Base-by-base conservation (phyloP, 2,113 vertebrate species). In the Ammodramus savannarum region DNA sequence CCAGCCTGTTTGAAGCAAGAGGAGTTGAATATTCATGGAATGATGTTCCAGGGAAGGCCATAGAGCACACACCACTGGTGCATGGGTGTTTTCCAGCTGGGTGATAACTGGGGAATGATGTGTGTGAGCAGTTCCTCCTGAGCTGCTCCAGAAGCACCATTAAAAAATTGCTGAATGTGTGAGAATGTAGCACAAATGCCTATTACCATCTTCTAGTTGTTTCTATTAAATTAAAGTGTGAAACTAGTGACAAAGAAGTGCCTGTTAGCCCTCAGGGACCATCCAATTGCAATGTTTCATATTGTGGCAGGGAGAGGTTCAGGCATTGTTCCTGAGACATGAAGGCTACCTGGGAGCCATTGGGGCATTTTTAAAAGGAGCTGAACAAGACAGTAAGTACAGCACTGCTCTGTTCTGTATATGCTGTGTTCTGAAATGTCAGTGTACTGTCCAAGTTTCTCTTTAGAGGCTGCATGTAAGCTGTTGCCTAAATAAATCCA, bases 261-360 rank as follows among this genome's bases (percentile, higher is more conserved):
- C 89, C 3, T 93, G 13, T 72, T 93, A 96, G 94, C 95, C 73
- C 52, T 73, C 85, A 89, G 96, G 94, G 96, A 96, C 91, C 95
- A 92, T 91, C 96, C 91, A 61, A 96, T 90, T 90, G 71, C 62
- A 94, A 90, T 95, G 72, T 97, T 97, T 85, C 95, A 91, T 98
- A 85, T 97, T 73, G 52, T 80, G 96, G 31, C 96, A 99, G 99
- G 99, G 99, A 41, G 99, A 99, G 94, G 99, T 99, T 69, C 99
- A 99, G 97, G 99, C 99, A 41, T 98, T 99, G 95, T 99, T 99
- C 96, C 97, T 99, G 90, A 99, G 99, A 90, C 99, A 99, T 46
- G 99, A 99, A 97, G 99, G 99, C 81, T 99, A 99, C 96, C 98
- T 99, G 77, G 99, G 99, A 69, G 98, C 99, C 92, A 99, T 99